Evolutionary conservation across 2,888 invertebrate species (phyloP), one percentile per base, ranked within the genome.

Genomic region (Limnephilus rhombicus): DNA sequence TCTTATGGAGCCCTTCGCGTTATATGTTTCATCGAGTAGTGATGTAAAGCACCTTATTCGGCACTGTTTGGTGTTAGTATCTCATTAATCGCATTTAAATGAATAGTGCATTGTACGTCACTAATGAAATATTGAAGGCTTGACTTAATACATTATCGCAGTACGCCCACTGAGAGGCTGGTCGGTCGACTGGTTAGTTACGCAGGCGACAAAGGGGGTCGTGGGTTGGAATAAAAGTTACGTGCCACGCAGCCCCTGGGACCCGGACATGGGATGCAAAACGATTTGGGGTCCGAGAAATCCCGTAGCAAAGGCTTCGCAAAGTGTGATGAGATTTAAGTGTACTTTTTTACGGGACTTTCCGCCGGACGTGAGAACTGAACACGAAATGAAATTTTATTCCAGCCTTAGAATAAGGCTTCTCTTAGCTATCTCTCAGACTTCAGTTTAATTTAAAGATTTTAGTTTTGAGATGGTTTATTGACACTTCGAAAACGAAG

Each of bases 181-280:
- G 24, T 24, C 68, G 68, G 68, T 11, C 9, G 24, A 24, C 24
- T 68, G 83, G 83, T 37, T 37, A 37, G 83, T 83, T 83, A 83
- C 83, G 41, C 83, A 37, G 83, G 24, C 37, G 83, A 83, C 83
- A 83, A 83, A 83, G 68, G 83, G 18, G 83, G 83, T 83, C 83
- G 37, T 37, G 83, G 83, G 83, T 83, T 83, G 37, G 49, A 87
- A 87, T 87, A 87, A 87, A 53, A 87, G 87, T 87, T 41, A 87
- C 87, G 87, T 49, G 49, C 45, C 87, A 87, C 87, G 87, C 87
- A 87, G 24, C 87, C 53, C 24, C 68, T 7, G 68, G 68, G 68
- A 68, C 68, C 68, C n/a, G 68, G 68, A n/a, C 68, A 34, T 34
- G 85, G 87, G 87, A 87, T 87, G 87, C 87, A 87, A 87, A 87